These are phyloP conservation scores for Achroia grisella DNA, from an alignment of 1,140 invertebrate genomes.

Conservation along the genomic window DNA sequence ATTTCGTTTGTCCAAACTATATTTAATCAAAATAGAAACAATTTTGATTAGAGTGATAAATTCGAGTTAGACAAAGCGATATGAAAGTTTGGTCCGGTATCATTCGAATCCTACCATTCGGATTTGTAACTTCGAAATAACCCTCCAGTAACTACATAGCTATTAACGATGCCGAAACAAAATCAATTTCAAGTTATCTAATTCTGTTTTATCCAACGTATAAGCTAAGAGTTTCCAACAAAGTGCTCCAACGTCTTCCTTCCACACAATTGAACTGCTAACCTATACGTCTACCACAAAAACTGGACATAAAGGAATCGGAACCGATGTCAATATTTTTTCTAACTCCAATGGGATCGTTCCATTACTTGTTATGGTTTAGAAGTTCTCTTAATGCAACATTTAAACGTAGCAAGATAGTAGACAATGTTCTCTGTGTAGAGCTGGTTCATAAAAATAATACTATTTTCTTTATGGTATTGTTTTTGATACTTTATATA, in stretches of 20 bases:
- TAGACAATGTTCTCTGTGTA: background rate
- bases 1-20: too few species aligned
- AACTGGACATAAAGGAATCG: constrained; percentile 27
- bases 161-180: background rate
- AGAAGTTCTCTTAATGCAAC: background rate
- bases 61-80: too few species aligned
- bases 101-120: too few species aligned
- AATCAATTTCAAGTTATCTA: constrained; percentile 2
- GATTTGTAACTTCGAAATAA: too few species aligned
- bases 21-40: too few species aligned
- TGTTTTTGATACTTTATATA: too few species aligned
- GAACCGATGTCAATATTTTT: constrained; percentile 5
- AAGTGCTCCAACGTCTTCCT: constrained; percentile 30
- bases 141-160: background rate
- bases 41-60: too few species aligned
- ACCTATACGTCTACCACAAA: constrained; percentile 41
- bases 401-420: constrained; percentile 2
- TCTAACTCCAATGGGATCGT: background rate
- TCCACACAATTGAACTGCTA: constrained; percentile 57
- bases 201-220: constrained; percentile 14
- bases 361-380: constrained; percentile 1
- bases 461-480: too few species aligned
- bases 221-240: constrained; percentile 10
- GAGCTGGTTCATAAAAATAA: too few species aligned
- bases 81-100: too few species aligned